Percentiles rank a stretch among this genome's conserved stretches.
These are phyloP conservation scores for Murina feae DNA, from an alignment of 2,113 vertebrate species.

Conservation along the genomic window DNA sequence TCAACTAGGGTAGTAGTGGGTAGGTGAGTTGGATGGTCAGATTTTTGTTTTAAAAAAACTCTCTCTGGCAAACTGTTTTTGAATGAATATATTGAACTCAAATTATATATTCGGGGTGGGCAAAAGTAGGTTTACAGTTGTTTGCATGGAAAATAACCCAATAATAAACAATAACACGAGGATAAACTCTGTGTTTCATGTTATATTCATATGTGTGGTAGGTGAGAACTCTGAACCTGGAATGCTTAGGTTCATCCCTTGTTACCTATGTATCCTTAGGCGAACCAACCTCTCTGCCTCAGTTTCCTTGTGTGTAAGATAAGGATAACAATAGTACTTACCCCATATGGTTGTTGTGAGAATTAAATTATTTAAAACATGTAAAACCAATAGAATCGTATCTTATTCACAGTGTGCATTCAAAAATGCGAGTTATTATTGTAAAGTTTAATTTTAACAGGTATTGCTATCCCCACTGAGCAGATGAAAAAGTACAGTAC, in stretches of 20 bases:
- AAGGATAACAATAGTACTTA: background rate
- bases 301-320: background rate
- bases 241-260: background rate
- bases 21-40: background rate
- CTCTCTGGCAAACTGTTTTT: background rate
- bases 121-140: too few species aligned
- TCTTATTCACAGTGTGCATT: background rate
- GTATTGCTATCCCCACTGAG: background rate
- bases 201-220: too few species aligned
- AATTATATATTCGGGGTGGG: background rate
- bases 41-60: background rate
- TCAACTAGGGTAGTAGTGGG: background rate
- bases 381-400: background rate
- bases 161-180: background rate
- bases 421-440: background rate
- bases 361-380: background rate
- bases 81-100: background rate
- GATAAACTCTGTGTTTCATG: background rate
- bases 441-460: background rate
- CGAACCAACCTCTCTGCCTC: background rate
- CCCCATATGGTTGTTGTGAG: background rate
- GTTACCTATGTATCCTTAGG: too few species aligned
- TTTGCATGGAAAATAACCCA: background rate
- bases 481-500: background rate
- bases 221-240: background rate